Evolutionary conservation across 1,140 invertebrate genomes (phyloP), one percentile per base, ranked within the genome.

Genomic region (Zaprionus lachaisei): DNA sequence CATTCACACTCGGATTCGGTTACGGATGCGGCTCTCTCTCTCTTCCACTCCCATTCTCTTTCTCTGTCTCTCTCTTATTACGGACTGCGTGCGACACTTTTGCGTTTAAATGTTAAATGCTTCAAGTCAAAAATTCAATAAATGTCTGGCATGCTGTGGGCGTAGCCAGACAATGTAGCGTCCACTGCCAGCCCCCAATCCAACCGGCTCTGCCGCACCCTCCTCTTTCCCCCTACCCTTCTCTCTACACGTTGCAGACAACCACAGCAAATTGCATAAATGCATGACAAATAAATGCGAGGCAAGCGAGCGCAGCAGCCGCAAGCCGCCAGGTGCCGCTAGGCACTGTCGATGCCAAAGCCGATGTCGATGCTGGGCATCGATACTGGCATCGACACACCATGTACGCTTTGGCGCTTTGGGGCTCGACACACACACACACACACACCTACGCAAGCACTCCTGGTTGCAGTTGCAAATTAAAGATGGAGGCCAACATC

Each of bases 61-160:
- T 11, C 41, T 17, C 41, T 47, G 6, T 17, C 41, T 17, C 41
- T 11, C 41, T 47, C 37, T 37, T 66, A 56, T 60, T 65, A 67
- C 81, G 62, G 68, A 11, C 44, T 78, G 76, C 67, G 58, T 79
- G 63, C 63, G 44, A 72, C 74, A 79, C 69, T 79, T 79, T 71
- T 79, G 57, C 69, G 68, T 81, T 85, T 85, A 81, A 85, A 79
- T 78, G 75, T 79, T 72, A 79, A 81, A 85, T 73, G 76, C 83
- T 85, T 73, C 68, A 85, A 85, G 82, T 81, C 82, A 85, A 72
- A 85, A 85, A 85, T 81, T 85, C 83, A 85, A 85, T 85, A 85
- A 81, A 85, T 79, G 79, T 70, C 58, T 68, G 71, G 64, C 70
- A 73, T 77, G 75, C 49, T 73, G 74, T 77, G 57, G 73, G 73